phyloP scores from a whole-genome alignment of 2,888 invertebrate genomes.

The Lottia gigantea region DNA sequence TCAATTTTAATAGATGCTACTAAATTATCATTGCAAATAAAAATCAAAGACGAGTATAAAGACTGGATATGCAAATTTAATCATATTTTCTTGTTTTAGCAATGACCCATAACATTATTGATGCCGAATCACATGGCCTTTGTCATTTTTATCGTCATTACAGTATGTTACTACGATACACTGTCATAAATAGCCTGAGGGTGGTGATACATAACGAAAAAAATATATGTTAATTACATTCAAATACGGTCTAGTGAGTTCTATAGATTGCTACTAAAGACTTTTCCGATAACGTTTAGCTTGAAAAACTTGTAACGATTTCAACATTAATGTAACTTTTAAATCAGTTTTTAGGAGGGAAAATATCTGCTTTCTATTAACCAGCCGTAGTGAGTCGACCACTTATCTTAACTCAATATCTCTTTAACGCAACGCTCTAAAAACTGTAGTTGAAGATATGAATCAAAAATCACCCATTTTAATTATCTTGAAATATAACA shows the following conservation, averaged over 20 bases:
- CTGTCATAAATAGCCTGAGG: neutral
- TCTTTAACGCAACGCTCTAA: too few species aligned
- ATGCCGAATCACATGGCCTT: neutral
- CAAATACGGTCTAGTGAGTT: slow-evolving; percentile 4
- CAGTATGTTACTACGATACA: neutral
- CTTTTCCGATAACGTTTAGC: neutral
- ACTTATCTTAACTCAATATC: too few species aligned
- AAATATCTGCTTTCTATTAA: too few species aligned
- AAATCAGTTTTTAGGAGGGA: too few species aligned
- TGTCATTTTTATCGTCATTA: slow-evolving; percentile 1
- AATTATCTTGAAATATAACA: too few species aligned
- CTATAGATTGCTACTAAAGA: slow-evolving; percentile 6
- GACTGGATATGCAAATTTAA: slow-evolving; percentile 5
- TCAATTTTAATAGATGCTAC: neutral
- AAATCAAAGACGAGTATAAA: neutral
- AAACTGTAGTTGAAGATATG: too few species aligned
- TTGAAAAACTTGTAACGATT: too few species aligned
- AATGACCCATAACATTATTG: slow-evolving; percentile 5
- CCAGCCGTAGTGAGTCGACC: too few species aligned
- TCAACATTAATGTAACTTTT: too few species aligned
- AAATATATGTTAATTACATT: slow-evolving; percentile 2
- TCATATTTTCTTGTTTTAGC: neutral
- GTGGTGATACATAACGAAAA: neutral
- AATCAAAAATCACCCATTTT: too few species aligned
- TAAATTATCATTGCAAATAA: neutral